Base-by-base conservation (phyloP, 2,113 vertebrate species). In the Vimba vimba region DNA sequence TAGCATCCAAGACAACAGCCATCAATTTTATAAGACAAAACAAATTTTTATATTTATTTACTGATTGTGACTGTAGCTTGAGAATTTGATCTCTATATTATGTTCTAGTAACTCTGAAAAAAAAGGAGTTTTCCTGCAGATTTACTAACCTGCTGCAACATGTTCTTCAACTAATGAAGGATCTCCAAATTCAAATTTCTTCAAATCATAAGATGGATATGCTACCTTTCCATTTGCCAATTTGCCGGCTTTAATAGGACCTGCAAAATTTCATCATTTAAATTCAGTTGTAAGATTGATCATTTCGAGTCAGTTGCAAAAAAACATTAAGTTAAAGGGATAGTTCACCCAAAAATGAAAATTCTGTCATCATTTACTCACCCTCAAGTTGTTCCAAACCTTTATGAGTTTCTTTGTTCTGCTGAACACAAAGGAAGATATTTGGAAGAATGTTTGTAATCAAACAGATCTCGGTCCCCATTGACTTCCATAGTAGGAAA, bases 121-220 rank as follows among this genome's bases (percentile, higher is more conserved):
- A 6, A 60, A 60, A n/a, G 23, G 7, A 27, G 23, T 15, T 66
- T 30, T 30, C 62, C 25, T 30, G 3, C 3, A 39, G 27, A 10
- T 12, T 39, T 59, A 68, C 82, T 15, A 69, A 91, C 90, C 90
- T 75, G n/a, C 36, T 25, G 23, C 36, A 30, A 91, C 86, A n/a
- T 88, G 78, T 39, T 13, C 2, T 62, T 87, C 87, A 25, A 91
- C 90, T 30, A 64, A 7, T 43, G 68, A 81, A 25, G 84, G 87
- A 76, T 91, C 86, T 11, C 69, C 11, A 66, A 91, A 87, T 86
- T 89, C 82, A 33, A 75, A 74, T 23, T 43, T 82, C 74, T 57
- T 3, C 30, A 9, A 0, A 36, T 36, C 36, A 1, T 33, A 2
- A 17, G 64, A 8, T 66, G 6, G 2, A 12, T 30, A 2, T 66